Percentiles rank a stretch among this genome's conserved stretches.
phyloP scores from a whole-genome alignment of 2,797 vertebrate species.

The Aviceda cuculoides region DNA sequence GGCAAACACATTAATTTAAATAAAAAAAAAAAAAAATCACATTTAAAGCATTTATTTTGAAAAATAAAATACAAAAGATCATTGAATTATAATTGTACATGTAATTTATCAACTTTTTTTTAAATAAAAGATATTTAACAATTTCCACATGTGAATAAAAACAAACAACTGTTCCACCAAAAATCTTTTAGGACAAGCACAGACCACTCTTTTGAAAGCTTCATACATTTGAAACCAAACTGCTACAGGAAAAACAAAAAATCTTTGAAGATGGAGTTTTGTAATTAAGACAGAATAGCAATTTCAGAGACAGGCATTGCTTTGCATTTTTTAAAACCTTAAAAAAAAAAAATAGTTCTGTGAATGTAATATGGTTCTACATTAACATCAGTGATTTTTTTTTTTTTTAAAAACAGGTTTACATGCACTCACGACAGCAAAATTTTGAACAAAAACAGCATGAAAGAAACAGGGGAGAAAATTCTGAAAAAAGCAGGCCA shows the following conservation, averaged over 20 bases:
- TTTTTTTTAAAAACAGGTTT: background rate
- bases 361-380: background rate
- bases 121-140: slow-evolving; percentile 76
- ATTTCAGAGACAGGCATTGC: background rate
- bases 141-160: slow-evolving; percentile 64
- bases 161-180: slow-evolving; percentile 44
- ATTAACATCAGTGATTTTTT: background rate
- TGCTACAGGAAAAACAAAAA: background rate
- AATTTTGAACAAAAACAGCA: background rate
- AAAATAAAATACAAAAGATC: slow-evolving; percentile 86
- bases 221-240: background rate
- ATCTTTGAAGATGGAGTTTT: background rate
- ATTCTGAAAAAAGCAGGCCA: background rate
- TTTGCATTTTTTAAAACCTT: background rate
- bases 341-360: background rate
- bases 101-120: slow-evolving; percentile 66
- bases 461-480: background rate
- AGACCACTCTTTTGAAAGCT: slow-evolving; percentile 14
- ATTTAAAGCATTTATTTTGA: slow-evolving; percentile 84
- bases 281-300: background rate
- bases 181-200: slow-evolving; percentile 9
- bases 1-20: background rate
- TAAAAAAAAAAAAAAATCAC: slow-evolving; percentile 23
- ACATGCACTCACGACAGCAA: background rate
- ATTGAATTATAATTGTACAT: slow-evolving; percentile 74